These are phyloP conservation scores for Anser brachyrhynchus DNA, from an alignment of 2,113 vertebrate species.

Conservation along the genomic window DNA sequence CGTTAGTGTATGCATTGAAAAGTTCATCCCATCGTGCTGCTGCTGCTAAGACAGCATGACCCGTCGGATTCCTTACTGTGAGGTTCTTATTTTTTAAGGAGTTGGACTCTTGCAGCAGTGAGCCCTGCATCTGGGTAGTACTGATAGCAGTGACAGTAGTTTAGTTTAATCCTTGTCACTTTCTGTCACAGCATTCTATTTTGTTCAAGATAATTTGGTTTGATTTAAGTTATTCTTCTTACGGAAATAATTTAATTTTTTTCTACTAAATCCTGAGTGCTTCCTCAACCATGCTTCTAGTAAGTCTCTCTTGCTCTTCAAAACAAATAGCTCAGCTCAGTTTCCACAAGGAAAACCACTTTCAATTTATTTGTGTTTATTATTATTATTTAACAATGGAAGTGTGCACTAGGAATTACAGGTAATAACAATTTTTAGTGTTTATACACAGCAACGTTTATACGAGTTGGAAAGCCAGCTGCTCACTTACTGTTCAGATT, in stretches of 20 bases:
- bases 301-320: neutral
- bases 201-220: neutral
- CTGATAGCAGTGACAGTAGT: neutral
- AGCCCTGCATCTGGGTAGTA: neutral
- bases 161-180: neutral
- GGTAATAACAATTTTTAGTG: neutral
- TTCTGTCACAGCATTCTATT: neutral
- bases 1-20: neutral
- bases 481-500: neutral
- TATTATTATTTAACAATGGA: neutral
- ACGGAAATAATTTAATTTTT: neutral
- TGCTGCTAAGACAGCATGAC: neutral
- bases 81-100: neutral
- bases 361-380: neutral
- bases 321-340: neutral
- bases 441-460: neutral
- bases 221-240: neutral
- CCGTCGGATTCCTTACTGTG: neutral
- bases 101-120: neutral
- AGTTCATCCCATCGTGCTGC: neutral
- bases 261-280: neutral
- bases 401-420: neutral
- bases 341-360: neutral
- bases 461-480: neutral
- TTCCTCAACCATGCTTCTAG: neutral